These are phyloP conservation scores for Calameuta idolon DNA, from an alignment of 2,888 invertebrate genomes.

Conservation along the genomic window DNA sequence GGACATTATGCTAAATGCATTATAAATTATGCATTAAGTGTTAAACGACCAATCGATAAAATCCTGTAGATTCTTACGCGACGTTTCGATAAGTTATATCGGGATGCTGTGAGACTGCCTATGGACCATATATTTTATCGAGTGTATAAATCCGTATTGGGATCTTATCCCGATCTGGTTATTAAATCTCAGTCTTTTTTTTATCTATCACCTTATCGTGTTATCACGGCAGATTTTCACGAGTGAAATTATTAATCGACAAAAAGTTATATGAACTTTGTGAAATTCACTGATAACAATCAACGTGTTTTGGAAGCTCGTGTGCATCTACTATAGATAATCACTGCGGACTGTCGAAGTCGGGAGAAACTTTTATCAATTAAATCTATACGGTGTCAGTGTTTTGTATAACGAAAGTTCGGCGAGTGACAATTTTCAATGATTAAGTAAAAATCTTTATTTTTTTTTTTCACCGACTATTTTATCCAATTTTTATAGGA, in stretches of 20 bases:
- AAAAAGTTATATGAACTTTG: background rate
- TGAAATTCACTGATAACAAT: background rate
- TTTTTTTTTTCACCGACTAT: too few relatives aligned
- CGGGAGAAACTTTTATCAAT: background rate
- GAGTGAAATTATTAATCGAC: background rate
- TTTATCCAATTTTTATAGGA: background rate
- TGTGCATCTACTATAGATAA: background rate
- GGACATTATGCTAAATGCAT: background rate
- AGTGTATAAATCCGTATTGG: background rate
- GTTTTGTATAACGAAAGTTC: background rate
- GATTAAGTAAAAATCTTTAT: background rate
- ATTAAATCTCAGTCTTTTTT: background rate
- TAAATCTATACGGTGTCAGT: background rate
- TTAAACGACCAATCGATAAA: background rate
- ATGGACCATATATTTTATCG: background rate
- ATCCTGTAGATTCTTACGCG: background rate
- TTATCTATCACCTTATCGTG: background rate
- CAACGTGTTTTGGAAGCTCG: background rate
- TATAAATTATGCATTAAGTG: background rate
- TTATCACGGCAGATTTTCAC: background rate
- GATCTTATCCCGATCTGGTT: background rate
- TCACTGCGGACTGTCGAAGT: background rate
- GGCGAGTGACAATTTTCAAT: background rate
- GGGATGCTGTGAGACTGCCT: background rate
- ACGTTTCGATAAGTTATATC: background rate